Base-by-base conservation (phyloP, 2,797 vertebrate genomes). In the Arremon aurantiirostris region DNA sequence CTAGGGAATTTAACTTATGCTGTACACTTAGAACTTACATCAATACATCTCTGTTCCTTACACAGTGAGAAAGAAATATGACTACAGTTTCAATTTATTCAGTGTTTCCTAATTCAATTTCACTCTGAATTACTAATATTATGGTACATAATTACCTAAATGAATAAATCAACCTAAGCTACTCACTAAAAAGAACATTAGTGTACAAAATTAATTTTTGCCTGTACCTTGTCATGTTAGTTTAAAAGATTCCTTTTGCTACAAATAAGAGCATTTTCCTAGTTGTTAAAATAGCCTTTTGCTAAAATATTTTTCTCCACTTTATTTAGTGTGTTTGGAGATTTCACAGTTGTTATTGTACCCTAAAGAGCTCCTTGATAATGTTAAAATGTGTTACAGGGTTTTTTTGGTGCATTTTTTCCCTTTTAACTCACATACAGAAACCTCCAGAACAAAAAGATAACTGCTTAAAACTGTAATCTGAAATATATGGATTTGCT, bases 101-200 rank as follows among this genome's bases (percentile, higher is more conserved):
- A 97, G 93, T 87, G 93, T 95, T 98, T 98, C 98, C 97, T 98
- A 98, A 98, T 98, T 98, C 98, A 99, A 98, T 99, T 98, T 98
- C 98, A 98, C 97, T 98, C 98, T 99, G 98, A 98, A 98, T 98
- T 99, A 98, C 98, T 98, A 99, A 99, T 99, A 99, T 98, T 98
- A 98, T 97, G 97, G 91, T 90, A 97, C 97, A 97, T 99, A 99
- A 99, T 99, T 99, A 98, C 98, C 98, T 98, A 98, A 98, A 98
- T 98, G 98, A 99, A 99, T 99, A 99, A 99, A 99, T 99, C 98
- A 98, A 97, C 98, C 97, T 98, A 97, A 97, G 98, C 97, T 98
- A 98, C 97, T 98, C 98, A 97, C 97, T 98, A 97, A 98, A 98
- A 97, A 98, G 98, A 97, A 98, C 97, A 98, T 98, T 98, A 98